Conservation (phyloP, 1,140 invertebrate genomes). For the Sitodiplosis mosellana region DNA sequence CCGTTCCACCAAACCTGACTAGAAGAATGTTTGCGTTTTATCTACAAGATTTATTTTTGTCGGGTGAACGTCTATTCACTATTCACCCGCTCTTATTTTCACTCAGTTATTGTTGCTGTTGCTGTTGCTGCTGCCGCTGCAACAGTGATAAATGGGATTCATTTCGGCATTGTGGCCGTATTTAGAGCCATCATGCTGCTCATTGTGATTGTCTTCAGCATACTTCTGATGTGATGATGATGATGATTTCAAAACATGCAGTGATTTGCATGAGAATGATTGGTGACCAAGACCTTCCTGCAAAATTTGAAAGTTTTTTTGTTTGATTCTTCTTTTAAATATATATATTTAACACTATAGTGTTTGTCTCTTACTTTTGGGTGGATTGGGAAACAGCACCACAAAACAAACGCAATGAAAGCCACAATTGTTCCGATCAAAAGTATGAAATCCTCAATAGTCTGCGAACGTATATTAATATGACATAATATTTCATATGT, state of each 20-base stretch:
- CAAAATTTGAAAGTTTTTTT: neutral
- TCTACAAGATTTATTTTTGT: no score
- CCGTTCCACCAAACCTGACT: no score
- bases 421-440: slow-evolving; percentile 40
- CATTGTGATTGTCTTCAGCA: neutral
- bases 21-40: no score
- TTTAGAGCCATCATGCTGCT: slow-evolving; percentile 13
- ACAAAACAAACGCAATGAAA: slow-evolving; percentile 39
- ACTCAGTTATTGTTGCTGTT: no score
- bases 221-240: slow-evolving; percentile 5
- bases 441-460: slow-evolving; percentile 40
- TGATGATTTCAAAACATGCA: slow-evolving; percentile 13
- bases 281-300: slow-evolving; percentile 17
- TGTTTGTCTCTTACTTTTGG: slow-evolving; percentile 26
- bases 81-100: no score
- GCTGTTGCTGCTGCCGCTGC: no score
- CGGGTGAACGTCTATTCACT: no score
- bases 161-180: no score
- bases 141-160: no score
- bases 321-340: neutral
- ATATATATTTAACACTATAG: neutral
- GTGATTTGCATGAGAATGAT: slow-evolving; percentile 18
- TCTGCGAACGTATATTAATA: slow-evolving; percentile 23
- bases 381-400: slow-evolving; percentile 41
- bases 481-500: neutral